Conservation (phyloP, 2,888 invertebrate genomes). For the Pogonocherus hispidulus region DNA sequence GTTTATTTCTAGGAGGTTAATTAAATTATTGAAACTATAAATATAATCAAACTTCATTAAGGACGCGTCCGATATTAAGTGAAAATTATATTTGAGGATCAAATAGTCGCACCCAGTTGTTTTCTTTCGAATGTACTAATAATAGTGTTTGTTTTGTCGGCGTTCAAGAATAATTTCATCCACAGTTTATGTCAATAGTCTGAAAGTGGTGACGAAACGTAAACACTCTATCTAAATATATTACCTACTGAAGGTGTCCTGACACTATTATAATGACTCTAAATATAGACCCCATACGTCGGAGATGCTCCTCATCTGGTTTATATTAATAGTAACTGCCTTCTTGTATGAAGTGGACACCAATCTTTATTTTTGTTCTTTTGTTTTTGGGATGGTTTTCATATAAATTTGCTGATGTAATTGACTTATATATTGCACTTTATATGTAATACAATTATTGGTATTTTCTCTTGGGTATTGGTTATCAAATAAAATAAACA, state of each 20-base stretch:
- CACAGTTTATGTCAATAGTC: constrained; percentile 36
- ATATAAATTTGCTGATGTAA: neutral
- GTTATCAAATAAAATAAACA: no score
- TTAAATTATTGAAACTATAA: no score
- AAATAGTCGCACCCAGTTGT: constrained; percentile 11
- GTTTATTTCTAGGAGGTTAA: no score
- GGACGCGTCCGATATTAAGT: constrained; percentile 7
- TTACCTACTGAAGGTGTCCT: constrained; percentile 29
- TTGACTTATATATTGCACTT: no score
- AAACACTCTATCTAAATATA: constrained; percentile 34
- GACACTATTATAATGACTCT: constrained; percentile 13
- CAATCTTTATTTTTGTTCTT: neutral
- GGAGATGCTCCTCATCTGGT: constrained; percentile 5
- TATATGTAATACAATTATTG: no score
- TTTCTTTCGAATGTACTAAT: constrained; percentile 7
- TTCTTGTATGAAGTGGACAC: neutral
- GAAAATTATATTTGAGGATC: constrained; percentile 13
- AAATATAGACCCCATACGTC: constrained; percentile 14
- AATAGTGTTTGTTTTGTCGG: constrained; percentile 24
- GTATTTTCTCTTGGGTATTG: no score
- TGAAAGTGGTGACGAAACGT: constrained; percentile 28
- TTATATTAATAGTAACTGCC: constrained; percentile 2
- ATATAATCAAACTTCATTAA: neutral
- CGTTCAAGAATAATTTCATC: constrained; percentile 29
- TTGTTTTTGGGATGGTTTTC: neutral